These are phyloP conservation scores for Sacculina carcini DNA, from an alignment of 2,888 invertebrate genomes.

Conservation along the genomic window DNA sequence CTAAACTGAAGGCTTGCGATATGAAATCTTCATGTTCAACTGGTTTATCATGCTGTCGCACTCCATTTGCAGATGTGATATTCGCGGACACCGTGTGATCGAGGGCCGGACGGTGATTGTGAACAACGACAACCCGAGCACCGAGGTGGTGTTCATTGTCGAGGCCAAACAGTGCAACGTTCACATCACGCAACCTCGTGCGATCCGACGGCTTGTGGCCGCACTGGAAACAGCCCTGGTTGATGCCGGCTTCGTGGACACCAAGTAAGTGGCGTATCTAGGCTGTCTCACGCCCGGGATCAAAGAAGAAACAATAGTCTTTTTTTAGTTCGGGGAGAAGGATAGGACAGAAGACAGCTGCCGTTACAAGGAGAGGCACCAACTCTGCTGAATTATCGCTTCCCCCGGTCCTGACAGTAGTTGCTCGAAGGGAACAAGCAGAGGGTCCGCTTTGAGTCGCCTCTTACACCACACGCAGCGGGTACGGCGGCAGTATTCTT, in stretches of 20 bases:
- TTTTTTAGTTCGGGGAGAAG: too few relatives aligned
- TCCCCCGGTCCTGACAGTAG: too few relatives aligned
- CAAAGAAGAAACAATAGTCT: too few relatives aligned
- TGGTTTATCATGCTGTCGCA: conserved; percentile 4
- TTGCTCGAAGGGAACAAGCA: too few relatives aligned
- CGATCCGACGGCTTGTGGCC: conserved; percentile 37
- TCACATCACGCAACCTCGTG: conserved; percentile 34
- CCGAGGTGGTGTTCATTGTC: conserved; percentile 65
- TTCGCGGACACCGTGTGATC: conserved; percentile 35
- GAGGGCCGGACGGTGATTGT: conserved; percentile 42
- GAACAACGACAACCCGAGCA: conserved; percentile 32
- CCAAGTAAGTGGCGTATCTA: conserved; percentile 28
- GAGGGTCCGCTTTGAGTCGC: too few relatives aligned
- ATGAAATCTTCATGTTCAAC: neutral
- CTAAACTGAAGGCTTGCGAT: too few relatives aligned
- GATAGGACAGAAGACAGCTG: too few relatives aligned
- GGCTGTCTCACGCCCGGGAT: too few relatives aligned
- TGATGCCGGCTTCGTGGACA: conserved; percentile 34
- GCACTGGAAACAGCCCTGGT: conserved; percentile 39
- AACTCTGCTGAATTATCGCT: too few relatives aligned
- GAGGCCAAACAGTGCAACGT: conserved; percentile 63
- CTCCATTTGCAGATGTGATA: conserved; percentile 36
- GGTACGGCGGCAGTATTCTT: too few relatives aligned
- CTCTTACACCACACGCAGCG: too few relatives aligned
- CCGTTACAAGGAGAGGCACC: too few relatives aligned